Evolutionary conservation across 2,797 vertebrate species (phyloP).

Genomic region (Todus mexicanus): DNA sequence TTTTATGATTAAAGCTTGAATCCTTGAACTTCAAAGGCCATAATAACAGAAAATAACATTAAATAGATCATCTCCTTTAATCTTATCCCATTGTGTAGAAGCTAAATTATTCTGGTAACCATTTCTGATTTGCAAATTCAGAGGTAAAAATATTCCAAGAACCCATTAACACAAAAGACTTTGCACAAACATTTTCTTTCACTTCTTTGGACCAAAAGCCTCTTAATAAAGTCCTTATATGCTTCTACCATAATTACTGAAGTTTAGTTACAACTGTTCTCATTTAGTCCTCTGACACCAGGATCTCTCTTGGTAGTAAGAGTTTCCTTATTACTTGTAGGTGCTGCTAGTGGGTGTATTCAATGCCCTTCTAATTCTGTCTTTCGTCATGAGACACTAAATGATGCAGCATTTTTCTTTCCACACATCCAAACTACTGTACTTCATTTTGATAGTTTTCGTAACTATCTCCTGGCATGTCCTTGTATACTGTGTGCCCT

Average conservation of each 20-base stretch:
- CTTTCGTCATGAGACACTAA: not conserved
- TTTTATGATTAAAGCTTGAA: not conserved
- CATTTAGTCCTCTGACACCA: not conserved
- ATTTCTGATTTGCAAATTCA: too few relatives aligned
- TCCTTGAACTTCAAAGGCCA: not conserved
- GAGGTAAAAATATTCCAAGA: not conserved
- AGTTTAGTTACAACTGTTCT: not conserved
- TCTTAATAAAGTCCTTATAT: not conserved
- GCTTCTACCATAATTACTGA: not conserved
- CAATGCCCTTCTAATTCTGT: not conserved
- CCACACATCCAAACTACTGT: not conserved
- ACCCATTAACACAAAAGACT: not conserved
- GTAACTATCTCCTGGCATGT: not conserved
- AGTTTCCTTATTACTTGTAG: not conserved
- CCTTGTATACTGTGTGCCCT: not conserved
- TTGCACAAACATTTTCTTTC: not conserved
- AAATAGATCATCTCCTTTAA: not conserved
- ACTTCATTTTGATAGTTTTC: not conserved
- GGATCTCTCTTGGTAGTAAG: not conserved
- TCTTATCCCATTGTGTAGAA: not conserved
- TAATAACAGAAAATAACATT: not conserved
- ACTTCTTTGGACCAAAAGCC: not conserved
- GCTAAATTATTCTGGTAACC: too few relatives aligned
- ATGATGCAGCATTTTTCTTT: not conserved
- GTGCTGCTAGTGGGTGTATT: not conserved